Evolutionary conservation across 2,113 vertebrate genomes (phyloP).

Genomic region (Bufo bufo): DNA sequence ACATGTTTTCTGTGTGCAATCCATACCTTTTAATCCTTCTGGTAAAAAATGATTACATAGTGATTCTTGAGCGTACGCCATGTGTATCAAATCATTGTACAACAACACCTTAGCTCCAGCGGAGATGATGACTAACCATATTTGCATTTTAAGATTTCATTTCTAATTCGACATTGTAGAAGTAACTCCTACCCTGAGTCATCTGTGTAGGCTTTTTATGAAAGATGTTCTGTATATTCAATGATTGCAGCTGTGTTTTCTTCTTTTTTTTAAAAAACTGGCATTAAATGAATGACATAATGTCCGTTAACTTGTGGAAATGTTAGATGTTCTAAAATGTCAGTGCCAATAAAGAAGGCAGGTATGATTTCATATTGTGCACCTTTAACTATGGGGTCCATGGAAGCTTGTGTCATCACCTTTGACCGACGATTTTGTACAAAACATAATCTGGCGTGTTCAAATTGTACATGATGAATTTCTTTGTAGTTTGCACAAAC

Average conservation of each 20-base stretch:
- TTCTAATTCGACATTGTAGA: neutral
- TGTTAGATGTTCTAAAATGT: conserved; percentile 31
- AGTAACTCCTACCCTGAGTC: neutral
- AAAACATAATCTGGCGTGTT: conserved; percentile 63
- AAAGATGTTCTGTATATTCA: neutral
- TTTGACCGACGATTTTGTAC: conserved; percentile 62
- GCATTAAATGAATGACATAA: conserved; percentile 3
- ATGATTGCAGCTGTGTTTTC: conserved; percentile 5
- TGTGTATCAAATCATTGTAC: neutral
- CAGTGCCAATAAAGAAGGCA: conserved; percentile 45
- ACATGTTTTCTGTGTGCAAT: neutral
- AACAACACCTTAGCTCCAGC: neutral
- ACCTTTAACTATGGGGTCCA: conserved; percentile 59
- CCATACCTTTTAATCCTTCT: neutral
- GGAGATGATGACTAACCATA: conserved; percentile 15
- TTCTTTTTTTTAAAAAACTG: neutral
- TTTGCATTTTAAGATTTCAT: neutral
- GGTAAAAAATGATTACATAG: neutral
- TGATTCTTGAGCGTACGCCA: neutral
- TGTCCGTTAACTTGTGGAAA: conserved; percentile 21
- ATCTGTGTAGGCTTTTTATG: neutral
- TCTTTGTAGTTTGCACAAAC: conserved; percentile 75
- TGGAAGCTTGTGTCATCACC: conserved; percentile 47
- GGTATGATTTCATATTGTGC: conserved; percentile 43
- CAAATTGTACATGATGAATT: conserved; percentile 64